phyloP scores from a whole-genome alignment of 2,113 vertebrate species.

The Trichechus manatus region DNA sequence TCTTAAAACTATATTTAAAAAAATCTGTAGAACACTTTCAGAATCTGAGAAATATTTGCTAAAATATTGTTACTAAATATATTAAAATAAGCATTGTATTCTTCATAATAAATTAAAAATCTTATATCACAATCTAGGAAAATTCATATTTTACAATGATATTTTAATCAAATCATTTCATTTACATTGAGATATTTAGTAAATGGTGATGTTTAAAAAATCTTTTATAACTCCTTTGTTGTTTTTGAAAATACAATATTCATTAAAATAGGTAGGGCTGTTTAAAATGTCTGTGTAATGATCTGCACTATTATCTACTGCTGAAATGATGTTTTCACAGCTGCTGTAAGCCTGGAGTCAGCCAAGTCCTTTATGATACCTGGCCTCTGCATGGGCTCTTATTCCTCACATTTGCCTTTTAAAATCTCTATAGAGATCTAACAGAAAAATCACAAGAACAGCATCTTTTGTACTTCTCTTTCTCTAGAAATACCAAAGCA shows the following conservation, averaged over 20 bases:
- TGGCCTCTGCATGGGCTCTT: conserved; percentile 68
- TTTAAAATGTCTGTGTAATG: conserved; percentile 46
- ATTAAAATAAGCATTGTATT: neutral
- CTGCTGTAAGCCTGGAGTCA: conserved; percentile 37
- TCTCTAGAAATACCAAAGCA: conserved; percentile 78
- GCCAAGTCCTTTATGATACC: conserved; percentile 67
- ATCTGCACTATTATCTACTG: conserved; percentile 18
- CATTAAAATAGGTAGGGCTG: neutral
- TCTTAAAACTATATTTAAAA: neutral
- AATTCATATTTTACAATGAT: neutral
- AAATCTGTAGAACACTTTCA: neutral
- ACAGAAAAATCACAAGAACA: conserved; percentile 76
- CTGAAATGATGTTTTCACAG: conserved; percentile 40
- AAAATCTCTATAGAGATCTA: conserved; percentile 74
- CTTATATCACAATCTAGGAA: neutral
- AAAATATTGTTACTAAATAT: neutral
- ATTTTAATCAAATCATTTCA: neutral
- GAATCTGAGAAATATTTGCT: neutral
- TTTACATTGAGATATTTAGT: neutral
- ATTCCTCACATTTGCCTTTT: conserved; percentile 74
- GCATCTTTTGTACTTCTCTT: conserved; percentile 77
- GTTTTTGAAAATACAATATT: neutral
- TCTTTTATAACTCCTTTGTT: neutral
- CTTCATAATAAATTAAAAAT: neutral
- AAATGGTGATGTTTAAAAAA: neutral